Evolutionary conservation across 92 coral and sea anemone genomes (phyloP).

Genomic region (Epizoanthus scotinus): DNA sequence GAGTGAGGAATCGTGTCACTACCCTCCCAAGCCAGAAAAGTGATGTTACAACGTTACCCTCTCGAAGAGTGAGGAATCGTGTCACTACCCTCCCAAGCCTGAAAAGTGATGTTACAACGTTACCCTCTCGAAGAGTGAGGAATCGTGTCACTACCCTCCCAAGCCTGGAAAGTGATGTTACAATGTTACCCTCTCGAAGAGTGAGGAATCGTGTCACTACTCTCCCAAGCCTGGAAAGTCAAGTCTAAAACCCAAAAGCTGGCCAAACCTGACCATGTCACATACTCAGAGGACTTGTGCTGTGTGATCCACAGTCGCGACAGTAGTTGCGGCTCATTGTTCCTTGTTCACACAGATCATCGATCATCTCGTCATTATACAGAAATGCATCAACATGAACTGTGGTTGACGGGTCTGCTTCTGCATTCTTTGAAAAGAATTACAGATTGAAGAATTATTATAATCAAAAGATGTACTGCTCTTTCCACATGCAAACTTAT

Average conservation of each 20-base stretch:
- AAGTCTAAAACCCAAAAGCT: background rate
- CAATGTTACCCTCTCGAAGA: no score
- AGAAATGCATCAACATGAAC: conserved; percentile 80
- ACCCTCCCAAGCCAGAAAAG: no score
- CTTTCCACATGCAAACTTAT: background rate
- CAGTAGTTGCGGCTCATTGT: conserved; percentile 73
- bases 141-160: no score
- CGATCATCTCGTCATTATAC: conserved; percentile 77
- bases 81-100: no score
- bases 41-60: no score
- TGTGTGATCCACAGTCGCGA: conserved; percentile 76
- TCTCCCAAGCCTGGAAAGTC: no score
- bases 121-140: no score
- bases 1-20: no score
- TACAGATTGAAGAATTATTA: background rate
- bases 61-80: no score
- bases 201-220: no score
- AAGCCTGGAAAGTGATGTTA: no score
- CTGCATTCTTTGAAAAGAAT: conserved; percentile 50
- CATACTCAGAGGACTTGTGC: conserved; percentile 73
- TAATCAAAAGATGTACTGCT: background rate
- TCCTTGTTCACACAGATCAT: conserved; percentile 70
- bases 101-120: no score
- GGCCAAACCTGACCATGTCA: background rate
- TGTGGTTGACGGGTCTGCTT: conserved; percentile 57